Evolutionary conservation across 2,888 invertebrate species (phyloP).

Genomic region (Cyaniris semiargus): DNA sequence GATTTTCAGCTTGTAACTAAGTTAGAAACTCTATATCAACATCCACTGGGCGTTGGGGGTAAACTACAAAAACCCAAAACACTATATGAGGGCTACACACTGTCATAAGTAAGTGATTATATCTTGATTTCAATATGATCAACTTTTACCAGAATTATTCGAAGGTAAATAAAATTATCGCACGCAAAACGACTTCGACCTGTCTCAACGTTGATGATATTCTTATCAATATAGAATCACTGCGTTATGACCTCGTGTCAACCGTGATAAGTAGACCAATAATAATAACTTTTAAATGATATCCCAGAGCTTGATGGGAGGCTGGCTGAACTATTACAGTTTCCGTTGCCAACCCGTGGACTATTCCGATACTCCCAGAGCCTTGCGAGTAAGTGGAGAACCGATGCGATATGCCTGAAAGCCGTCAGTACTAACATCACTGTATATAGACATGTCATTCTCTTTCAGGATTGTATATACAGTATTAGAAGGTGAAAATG

Average conservation of each 20-base stretch:
- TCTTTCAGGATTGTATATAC: constrained; percentile 58
- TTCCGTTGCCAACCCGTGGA: constrained; percentile 95
- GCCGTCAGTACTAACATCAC: constrained; percentile 63
- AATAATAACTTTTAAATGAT: constrained; percentile 13
- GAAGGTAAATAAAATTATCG: neutral
- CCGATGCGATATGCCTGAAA: constrained; percentile 46
- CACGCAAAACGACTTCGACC: neutral
- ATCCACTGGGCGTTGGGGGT: neutral
- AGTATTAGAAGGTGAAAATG: constrained; percentile 44
- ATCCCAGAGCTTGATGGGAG: constrained; percentile 84
- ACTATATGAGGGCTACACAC: neutral
- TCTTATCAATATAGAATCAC: constrained; percentile 2
- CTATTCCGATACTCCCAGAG: constrained; percentile 88
- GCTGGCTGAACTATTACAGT: constrained; percentile 95
- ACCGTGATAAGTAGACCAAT: neutral
- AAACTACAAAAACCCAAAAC: neutral
- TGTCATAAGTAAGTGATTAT: neutral
- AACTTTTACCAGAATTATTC: neutral
- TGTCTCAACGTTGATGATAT: neutral
- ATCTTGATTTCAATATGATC: neutral
- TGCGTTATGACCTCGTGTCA: neutral
- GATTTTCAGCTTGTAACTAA: neutral
- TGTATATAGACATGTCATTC: constrained; percentile 67
- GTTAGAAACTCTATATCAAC: neutral
- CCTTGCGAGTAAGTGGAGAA: constrained; percentile 88